Base-by-base conservation (phyloP, 2,888 invertebrate genomes). In the Muscina levida region DNA sequence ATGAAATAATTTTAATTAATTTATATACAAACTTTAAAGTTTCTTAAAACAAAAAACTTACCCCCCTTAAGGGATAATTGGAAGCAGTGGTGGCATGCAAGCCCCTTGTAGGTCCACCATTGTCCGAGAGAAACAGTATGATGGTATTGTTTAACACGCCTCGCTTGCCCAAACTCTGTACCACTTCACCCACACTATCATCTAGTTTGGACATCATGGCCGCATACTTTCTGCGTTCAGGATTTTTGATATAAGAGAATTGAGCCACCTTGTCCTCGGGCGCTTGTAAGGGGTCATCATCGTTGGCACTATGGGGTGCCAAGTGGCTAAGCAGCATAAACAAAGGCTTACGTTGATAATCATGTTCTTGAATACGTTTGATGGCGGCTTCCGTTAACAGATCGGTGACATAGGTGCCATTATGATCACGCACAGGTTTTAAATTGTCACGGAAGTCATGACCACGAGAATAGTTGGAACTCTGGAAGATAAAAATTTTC, bases 121-220 rank as follows among this genome's bases (percentile, higher is more conserved):
- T 98, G 88, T 98, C 98, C 5, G 97, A 95, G 83, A 95, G 93
- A 88, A 98, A 98, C 0, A 97, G 89, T 71, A 98, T 92, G 31
- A 98, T 93, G 0, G 97, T 95, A 87, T 98, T 95, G 59, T 96
- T 91, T 81, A 97, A 91, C 89, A 97, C 94, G 2, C 92, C 92
- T 80, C 92, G 93, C 0, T 92, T 87, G 24, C 93, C 91, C 51
- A 98, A 90, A 1, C 95, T 93, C 65, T 93, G 87, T 0, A 97
- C 92, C 8, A 98, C 93, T 66, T 93, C 92, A 0, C 96, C 97
- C 1, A 98, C 93, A 62, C 97, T 95, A 74, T 95, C 93, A 87
- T 98, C 98, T 85, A 98, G 91, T 83, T 95, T 94, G 24, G 95
- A 94, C 1, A 97, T 93, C 94, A 97, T 96, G 5, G 95, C 97